These are phyloP conservation scores for Agraylea sexmaculata DNA, from an alignment of 1,140 invertebrate species.

Conservation along the genomic window DNA sequence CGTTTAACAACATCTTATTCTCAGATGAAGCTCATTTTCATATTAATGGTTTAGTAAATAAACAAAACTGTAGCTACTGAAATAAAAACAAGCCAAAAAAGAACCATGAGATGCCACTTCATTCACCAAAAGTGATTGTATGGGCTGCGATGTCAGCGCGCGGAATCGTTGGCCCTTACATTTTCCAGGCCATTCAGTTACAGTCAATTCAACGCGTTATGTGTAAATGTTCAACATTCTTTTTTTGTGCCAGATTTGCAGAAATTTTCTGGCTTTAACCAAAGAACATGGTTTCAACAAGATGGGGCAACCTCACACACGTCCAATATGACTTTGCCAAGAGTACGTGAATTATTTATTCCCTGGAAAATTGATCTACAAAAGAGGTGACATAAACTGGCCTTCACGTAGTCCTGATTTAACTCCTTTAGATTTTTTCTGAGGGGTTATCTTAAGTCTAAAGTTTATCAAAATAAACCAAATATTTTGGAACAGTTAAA, in stretches of 20 bases:
- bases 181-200: conserved; percentile 22
- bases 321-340: conserved; percentile 16
- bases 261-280: conserved; percentile 22
- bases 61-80: conserved; percentile 28
- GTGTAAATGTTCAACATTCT: conserved; percentile 21
- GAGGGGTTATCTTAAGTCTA: conserved; percentile 18
- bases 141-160: conserved; percentile 18
- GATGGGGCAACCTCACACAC: conserved; percentile 22
- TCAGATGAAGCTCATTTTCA: conserved; percentile 28
- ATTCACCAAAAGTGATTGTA: conserved; percentile 24
- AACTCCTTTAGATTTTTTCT: conserved; percentile 14
- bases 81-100: conserved; percentile 21
- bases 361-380: conserved; percentile 20
- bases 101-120: conserved; percentile 25
- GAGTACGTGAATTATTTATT: conserved; percentile 21
- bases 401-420: conserved; percentile 19
- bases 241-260: conserved; percentile 20
- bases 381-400: conserved; percentile 18
- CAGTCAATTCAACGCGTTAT: conserved; percentile 23
- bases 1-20: conserved; percentile 22
- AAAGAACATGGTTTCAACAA: conserved; percentile 21
- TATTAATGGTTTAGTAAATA: conserved; percentile 27
- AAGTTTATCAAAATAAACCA: conserved; percentile 16
- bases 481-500: no score
- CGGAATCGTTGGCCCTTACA: conserved; percentile 23